These are phyloP conservation scores for Indicator maculatus DNA, from an alignment of 2,113 vertebrate genomes.

Conservation along the genomic window DNA sequence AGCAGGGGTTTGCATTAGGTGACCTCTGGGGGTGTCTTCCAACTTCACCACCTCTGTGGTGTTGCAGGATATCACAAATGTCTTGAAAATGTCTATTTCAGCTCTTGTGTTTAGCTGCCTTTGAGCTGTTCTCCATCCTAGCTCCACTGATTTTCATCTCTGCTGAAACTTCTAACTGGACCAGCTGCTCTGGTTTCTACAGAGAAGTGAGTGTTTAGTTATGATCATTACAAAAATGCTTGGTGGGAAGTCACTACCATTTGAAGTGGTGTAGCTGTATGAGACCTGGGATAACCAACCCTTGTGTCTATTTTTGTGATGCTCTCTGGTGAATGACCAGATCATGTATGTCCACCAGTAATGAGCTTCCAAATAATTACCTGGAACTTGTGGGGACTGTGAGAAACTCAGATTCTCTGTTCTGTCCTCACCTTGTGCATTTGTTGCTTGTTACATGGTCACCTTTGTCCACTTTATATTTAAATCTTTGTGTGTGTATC, in stretches of 20 bases:
- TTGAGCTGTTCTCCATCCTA: neutral
- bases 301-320: fast-evolving
- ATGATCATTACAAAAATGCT: neutral
- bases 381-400: neutral
- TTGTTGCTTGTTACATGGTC: neutral
- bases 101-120: fast-evolving
- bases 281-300: neutral
- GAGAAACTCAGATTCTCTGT: neutral
- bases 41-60: neutral
- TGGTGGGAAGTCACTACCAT: neutral
- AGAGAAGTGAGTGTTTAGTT: neutral
- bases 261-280: neutral
- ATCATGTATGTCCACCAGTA: fast-evolving
- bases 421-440: neutral
- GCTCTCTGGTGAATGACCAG: neutral
- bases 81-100: neutral
- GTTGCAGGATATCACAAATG: neutral
- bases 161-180: neutral
- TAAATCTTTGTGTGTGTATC: neutral
- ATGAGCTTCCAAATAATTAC: neutral
- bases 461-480: neutral
- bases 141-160: too few species aligned
- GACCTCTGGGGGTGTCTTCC: neutral
- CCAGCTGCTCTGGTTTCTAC: neutral
- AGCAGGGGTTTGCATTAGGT: neutral